Conservation (phyloP, 2,888 invertebrate species). For the Pharmacophagus antenor region DNA sequence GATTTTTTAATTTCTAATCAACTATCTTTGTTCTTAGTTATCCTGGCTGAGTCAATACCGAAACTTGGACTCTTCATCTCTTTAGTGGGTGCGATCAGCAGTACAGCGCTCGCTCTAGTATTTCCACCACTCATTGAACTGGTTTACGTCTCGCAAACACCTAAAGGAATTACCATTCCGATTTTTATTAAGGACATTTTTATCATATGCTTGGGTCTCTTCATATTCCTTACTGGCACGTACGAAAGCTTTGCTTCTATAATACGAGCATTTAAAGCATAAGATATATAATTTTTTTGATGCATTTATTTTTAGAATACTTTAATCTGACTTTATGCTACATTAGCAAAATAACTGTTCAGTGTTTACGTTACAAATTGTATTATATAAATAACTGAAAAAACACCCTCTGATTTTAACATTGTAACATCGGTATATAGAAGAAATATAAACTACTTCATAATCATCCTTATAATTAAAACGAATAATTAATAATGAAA, state of each 20-base stretch:
- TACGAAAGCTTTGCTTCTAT: conserved; percentile 86
- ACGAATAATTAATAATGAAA: too few species aligned
- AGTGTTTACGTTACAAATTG: too few species aligned
- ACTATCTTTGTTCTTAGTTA: conserved; percentile 80
- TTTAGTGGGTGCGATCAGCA: conserved; percentile 93
- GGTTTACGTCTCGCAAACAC: conserved; percentile 83
- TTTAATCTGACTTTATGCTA: background rate
- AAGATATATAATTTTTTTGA: background rate
- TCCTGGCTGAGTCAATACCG: conserved; percentile 92
- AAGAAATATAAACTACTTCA: too few species aligned
- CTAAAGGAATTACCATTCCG: conserved; percentile 67
- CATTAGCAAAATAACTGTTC: too few species aligned
- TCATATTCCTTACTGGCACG: conserved; percentile 88
- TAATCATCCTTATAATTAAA: too few species aligned
- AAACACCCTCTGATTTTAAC: too few species aligned
- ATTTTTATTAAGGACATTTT: conserved; percentile 81
- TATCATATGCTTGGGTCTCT: conserved; percentile 84
- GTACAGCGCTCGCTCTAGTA: conserved; percentile 91
- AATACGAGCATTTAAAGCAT: conserved; percentile 60
- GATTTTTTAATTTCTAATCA: background rate
- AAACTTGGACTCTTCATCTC: conserved; percentile 93
- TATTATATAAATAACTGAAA: too few species aligned
- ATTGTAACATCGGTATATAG: too few species aligned
- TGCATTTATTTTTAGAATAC: background rate
- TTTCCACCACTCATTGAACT: conserved; percentile 94